These are phyloP conservation scores for Chlorodrepanis virens DNA, from an alignment of 2,113 vertebrate species.

Conservation along the genomic window DNA sequence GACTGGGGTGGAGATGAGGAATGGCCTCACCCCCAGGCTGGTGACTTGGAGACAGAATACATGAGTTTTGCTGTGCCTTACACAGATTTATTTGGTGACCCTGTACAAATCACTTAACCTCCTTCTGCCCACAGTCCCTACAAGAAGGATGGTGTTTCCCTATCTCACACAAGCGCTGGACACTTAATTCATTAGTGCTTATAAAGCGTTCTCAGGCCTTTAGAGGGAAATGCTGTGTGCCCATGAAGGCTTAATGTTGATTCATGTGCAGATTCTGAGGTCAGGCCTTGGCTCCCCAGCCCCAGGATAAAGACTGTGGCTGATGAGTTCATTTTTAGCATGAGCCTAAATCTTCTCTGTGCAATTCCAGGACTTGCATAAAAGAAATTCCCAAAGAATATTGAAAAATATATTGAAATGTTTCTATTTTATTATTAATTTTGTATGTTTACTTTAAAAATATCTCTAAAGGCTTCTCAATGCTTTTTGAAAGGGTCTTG, in stretches of 20 bases:
- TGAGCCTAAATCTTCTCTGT: background rate
- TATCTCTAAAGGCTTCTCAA: background rate
- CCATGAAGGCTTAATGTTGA: background rate
- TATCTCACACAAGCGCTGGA: background rate
- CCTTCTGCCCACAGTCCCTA: background rate
- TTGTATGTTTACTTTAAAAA: background rate
- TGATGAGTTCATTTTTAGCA: background rate
- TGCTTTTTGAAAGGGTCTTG: background rate
- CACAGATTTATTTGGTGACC: conserved; percentile 56
- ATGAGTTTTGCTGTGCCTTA: conserved; percentile 12
- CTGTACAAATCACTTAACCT: conserved; percentile 54
- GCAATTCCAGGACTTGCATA: background rate
- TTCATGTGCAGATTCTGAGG: background rate
- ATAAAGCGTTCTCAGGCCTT: background rate
- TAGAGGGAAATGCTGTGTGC: background rate
- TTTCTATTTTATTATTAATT: background rate
- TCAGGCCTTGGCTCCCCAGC: background rate
- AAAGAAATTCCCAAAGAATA: background rate
- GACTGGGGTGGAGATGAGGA: background rate
- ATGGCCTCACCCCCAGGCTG: background rate
- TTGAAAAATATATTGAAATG: background rate
- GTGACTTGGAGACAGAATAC: conserved; percentile 5
- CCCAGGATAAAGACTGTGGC: background rate
- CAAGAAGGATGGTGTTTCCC: conserved; percentile 25
- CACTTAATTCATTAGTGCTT: conserved; percentile 53